Percentiles rank a stretch among this genome's conserved stretches.
phyloP scores from a whole-genome alignment of 2,113 vertebrate genomes.

The Ameiurus melas region DNA sequence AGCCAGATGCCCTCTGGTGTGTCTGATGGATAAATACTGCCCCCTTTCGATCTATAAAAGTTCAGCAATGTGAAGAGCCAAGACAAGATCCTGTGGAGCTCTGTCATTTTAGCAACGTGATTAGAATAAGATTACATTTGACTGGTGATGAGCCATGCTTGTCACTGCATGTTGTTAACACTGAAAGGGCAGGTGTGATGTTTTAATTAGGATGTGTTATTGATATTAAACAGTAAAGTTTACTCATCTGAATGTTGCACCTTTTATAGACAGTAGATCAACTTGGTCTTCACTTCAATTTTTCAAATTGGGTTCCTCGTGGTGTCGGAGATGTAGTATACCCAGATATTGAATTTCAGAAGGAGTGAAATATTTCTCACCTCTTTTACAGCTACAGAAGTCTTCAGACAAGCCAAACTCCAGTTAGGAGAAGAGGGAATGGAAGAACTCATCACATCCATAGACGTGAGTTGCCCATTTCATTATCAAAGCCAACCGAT shows the following conservation, averaged over 20 bases:
- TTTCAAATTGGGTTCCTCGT: neutral
- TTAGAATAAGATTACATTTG: neutral
- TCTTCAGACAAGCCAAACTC: conserved; percentile 72
- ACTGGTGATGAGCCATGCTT: neutral
- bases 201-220: neutral
- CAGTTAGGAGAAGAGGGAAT: conserved; percentile 65
- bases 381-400: conserved; percentile 69
- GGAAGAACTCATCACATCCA: neutral
- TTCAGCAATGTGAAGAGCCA: neutral
- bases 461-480: conserved; percentile 57
- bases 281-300: neutral
- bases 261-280: neutral
- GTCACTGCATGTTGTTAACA: neutral
- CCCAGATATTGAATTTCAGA: neutral
- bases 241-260: neutral
- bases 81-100: neutral
- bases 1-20: neutral
- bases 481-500: neutral
- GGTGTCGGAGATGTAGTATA: neutral
- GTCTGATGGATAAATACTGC: conserved; percentile 39
- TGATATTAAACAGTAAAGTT: neutral
- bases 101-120: neutral
- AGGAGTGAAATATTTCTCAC: neutral
- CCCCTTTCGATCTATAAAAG: conserved; percentile 40
- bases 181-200: neutral